Evolutionary conservation across 2,113 vertebrate genomes (phyloP).

Genomic region (Otus sunia): DNA sequence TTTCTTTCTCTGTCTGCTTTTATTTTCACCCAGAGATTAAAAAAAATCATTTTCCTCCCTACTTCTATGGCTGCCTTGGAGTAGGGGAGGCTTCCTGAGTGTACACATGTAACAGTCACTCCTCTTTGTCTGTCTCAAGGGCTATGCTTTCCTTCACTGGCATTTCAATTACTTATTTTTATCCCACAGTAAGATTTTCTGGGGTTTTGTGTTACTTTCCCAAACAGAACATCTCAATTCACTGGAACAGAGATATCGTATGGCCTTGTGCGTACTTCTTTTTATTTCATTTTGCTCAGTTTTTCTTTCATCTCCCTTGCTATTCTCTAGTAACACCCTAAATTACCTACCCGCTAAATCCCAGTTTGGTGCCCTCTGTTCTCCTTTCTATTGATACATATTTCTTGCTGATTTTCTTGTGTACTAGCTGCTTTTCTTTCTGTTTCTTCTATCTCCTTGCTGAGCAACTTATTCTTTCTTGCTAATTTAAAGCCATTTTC

Average conservation of each 20-base stretch:
- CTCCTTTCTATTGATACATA: background rate
- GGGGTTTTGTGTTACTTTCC: background rate
- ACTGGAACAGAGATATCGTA: background rate
- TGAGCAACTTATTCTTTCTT: background rate
- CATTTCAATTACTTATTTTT: background rate
- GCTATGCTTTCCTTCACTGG: background rate
- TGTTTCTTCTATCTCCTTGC: background rate
- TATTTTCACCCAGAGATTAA: background rate
- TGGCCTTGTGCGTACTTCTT: background rate
- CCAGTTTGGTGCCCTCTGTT: background rate
- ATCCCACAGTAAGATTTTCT: background rate
- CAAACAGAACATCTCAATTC: background rate
- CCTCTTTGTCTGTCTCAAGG: background rate
- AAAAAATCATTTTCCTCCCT: background rate
- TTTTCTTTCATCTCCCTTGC: background rate
- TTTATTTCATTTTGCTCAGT: background rate
- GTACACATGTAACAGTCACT: background rate
- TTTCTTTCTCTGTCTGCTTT: background rate
- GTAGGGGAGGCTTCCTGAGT: background rate
- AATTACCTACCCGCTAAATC: constrained; percentile 28
- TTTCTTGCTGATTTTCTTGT: constrained; percentile 3
- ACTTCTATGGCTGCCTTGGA: background rate
- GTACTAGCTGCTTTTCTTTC: background rate
- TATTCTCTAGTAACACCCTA: background rate
- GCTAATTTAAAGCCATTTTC: background rate